phyloP scores from a whole-genome alignment of 35 echinoderm and acorn worm species.

The Nesometra sesokonis region DNA sequence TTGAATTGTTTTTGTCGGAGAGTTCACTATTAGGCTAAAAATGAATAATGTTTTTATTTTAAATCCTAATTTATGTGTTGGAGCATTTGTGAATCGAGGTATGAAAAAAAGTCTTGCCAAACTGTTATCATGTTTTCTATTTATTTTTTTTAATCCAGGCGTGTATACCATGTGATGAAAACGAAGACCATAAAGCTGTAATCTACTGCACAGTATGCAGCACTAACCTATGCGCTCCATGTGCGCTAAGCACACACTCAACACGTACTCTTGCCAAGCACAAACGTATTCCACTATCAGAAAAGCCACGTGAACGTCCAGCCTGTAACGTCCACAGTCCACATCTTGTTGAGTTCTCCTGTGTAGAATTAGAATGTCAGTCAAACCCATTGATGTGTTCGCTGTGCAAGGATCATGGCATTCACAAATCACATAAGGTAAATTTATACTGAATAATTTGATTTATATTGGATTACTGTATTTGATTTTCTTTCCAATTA shows the following conservation, averaged over 20 bases:
- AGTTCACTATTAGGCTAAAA: no score
- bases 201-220: constrained; percentile 86
- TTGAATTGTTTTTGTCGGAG: no score
- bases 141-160: not conserved
- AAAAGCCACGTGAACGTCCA: constrained; percentile 66
- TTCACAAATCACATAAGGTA: constrained; percentile 78
- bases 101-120: no score
- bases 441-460: no score
- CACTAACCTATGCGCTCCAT: constrained; percentile 63
- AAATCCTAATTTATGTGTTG: no score
- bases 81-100: no score
- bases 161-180: constrained; percentile 71
- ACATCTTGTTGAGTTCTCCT: constrained; percentile 83
- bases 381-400: constrained; percentile 74
- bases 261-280: constrained; percentile 70
- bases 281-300: constrained; percentile 67
- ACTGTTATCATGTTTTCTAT: no score
- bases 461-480: no score
- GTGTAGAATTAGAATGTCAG: constrained; percentile 52
- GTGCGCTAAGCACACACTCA: constrained; percentile 48
- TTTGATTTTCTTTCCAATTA: no score
- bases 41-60: no score
- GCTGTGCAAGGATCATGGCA: constrained; percentile 80
- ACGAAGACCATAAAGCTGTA: constrained; percentile 62
- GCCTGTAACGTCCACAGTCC: constrained; percentile 46